Evolutionary conservation across 2,888 invertebrate genomes (phyloP).

Genomic region (Phrixothrix hirtus): DNA sequence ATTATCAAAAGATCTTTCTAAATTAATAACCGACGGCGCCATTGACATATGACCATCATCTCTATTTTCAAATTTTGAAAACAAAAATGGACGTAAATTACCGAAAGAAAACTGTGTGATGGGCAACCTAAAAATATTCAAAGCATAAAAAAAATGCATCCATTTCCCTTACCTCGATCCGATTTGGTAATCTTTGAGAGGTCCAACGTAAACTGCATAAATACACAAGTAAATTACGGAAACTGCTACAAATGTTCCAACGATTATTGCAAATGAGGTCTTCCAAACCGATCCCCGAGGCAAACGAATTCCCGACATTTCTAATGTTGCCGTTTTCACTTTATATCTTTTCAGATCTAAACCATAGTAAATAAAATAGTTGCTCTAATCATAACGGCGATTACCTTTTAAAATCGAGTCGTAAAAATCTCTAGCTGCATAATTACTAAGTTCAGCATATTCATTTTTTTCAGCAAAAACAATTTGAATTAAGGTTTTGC

Average conservation of each 20-base stretch:
- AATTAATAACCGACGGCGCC: conserved; percentile 41
- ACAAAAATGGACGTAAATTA: conserved; percentile 27
- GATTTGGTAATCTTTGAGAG: conserved; percentile 18
- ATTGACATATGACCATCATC: conserved; percentile 42
- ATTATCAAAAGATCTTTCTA: conserved; percentile 46
- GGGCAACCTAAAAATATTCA: conserved; percentile 30
- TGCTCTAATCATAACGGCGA: too few relatives aligned
- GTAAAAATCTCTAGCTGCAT: conserved; percentile 27
- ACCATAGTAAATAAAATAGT: background rate
- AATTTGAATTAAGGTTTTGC: conserved; percentile 37
- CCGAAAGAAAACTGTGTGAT: conserved; percentile 15
- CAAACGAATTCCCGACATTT: conserved; percentile 19
- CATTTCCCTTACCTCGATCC: conserved; percentile 3
- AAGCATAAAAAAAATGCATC: too few relatives aligned
- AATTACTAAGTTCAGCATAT: conserved; percentile 40
- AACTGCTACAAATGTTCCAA: conserved; percentile 35
- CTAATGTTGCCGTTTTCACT: conserved; percentile 7
- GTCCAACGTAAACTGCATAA: conserved; percentile 22
- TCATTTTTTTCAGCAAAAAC: conserved; percentile 42
- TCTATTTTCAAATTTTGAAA: conserved; percentile 42
- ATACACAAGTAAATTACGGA: conserved; percentile 11
- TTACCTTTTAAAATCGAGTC: conserved; percentile 12
- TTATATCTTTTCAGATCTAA: conserved; percentile 11
- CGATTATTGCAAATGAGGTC: conserved; percentile 25
- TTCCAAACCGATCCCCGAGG: conserved; percentile 5